Conservation (phyloP, 1,140 invertebrate species). For the Caenorhabditis tropicalis region DNA sequence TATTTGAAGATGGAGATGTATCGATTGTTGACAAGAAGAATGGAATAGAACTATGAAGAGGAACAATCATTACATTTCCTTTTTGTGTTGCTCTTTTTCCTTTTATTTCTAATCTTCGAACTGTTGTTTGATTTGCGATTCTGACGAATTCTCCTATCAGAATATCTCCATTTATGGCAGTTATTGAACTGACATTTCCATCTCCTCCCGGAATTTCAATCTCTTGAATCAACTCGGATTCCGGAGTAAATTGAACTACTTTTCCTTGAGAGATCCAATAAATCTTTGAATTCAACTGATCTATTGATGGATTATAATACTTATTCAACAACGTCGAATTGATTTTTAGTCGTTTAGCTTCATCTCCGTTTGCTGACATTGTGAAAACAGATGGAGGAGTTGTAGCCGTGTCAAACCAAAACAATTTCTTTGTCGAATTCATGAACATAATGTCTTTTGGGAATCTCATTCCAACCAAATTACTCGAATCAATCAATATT, state of each 20-base stretch:
- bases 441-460: constrained; percentile 19
- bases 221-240: neutral
- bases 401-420: constrained; percentile 9
- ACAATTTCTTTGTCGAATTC: constrained; percentile 12
- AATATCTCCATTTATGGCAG: constrained; percentile 1
- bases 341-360: neutral
- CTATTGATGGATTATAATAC: neutral
- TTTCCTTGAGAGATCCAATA: constrained; percentile 32
- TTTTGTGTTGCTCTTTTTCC: neutral
- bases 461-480: neutral
- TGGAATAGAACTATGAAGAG: constrained; percentile 7
- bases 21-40: constrained; percentile 9
- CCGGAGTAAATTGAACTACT: constrained; percentile 6
- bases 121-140: constrained; percentile 24
- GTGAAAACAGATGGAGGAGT: neutral
- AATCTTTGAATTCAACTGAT: neutral
- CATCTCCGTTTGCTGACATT: neutral
- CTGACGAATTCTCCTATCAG: constrained; percentile 18
- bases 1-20: neutral
- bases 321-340: constrained; percentile 13
- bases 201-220: neutral
- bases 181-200: constrained; percentile 14
- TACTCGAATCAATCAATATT: neutral
- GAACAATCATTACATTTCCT: neutral
- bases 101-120: neutral